A percentile compares a stretch with the other conserved stretches of the same genome.
phyloP scores from a whole-genome alignment of 2,113 vertebrate species.

The Noctilio leporinus region DNA sequence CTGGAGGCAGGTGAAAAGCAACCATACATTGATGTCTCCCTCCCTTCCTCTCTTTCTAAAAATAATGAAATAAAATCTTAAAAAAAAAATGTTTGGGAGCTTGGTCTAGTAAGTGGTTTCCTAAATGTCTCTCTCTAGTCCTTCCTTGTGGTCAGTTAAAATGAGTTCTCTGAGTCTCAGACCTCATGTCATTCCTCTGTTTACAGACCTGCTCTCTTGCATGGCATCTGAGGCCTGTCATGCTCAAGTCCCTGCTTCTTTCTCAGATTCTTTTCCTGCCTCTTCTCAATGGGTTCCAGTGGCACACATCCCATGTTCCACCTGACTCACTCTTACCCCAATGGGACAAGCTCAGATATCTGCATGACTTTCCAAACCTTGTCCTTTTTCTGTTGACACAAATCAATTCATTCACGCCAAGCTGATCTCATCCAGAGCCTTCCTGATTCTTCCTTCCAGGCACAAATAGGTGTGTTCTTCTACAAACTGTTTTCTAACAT shows the following conservation, averaged over 20 bases:
- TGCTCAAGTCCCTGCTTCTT: background rate
- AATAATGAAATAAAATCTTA: too few relatives aligned
- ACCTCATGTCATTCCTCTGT: background rate
- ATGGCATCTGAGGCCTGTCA: background rate
- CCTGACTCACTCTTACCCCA: background rate
- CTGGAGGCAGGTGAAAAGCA: too few relatives aligned
- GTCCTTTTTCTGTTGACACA: background rate
- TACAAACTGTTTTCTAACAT: background rate
- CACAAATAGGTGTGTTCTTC: background rate
- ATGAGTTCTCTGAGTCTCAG: background rate
- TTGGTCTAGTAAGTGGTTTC: background rate
- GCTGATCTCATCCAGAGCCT: background rate
- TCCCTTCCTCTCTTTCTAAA: too few relatives aligned
- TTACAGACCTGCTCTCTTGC: background rate
- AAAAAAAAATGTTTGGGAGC: background rate
- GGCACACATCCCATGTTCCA: background rate
- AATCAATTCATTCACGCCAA: background rate
- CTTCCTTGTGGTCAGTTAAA: background rate
- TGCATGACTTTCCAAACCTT: background rate
- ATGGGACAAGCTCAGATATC: background rate
- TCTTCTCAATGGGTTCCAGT: background rate
- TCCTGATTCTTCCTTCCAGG: background rate
- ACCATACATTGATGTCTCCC: too few relatives aligned
- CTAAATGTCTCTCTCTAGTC: background rate
- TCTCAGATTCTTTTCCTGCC: background rate